A percentile compares a stretch with the other conserved stretches of the same genome.
Conservation (phyloP, 2,888 invertebrate species). For the Polia nebulosa region DNA sequence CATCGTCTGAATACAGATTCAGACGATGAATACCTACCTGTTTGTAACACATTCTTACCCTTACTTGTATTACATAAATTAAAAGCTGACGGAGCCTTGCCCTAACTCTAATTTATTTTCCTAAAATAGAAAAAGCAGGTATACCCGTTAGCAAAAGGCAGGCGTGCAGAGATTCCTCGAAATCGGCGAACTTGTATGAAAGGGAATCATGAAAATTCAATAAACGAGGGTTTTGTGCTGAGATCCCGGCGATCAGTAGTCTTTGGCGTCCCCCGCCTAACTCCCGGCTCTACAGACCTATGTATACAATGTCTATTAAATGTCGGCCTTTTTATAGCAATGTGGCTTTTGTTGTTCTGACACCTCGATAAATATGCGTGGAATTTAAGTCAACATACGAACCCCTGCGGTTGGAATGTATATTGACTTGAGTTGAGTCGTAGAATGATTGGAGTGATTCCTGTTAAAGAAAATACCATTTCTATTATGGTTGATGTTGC, state of each 20-base stretch:
- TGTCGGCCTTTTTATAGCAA: constrained; percentile 9
- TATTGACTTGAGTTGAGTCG: background rate
- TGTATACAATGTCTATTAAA: constrained; percentile 7
- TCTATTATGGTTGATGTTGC: too few relatives aligned
- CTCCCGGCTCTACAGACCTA: constrained; percentile 23
- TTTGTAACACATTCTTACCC: background rate
- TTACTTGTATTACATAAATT: constrained; percentile 1
- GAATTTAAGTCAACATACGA: background rate
- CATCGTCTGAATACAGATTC: too few relatives aligned
- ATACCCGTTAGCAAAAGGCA: constrained; percentile 4
- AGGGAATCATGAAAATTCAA: constrained; percentile 62
- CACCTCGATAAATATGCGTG: background rate
- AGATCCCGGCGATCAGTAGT: constrained; percentile 64
- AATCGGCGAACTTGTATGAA: constrained; percentile 60
- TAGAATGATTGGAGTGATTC: background rate
- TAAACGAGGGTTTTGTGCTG: constrained; percentile 62
- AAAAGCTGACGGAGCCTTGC: constrained; percentile 1
- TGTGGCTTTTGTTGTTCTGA: constrained; percentile 10
- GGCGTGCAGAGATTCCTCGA: constrained; percentile 43
- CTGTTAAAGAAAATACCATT: background rate
- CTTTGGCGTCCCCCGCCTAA: constrained; percentile 38
- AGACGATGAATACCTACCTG: background rate
- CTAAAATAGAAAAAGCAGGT: constrained; percentile 30
- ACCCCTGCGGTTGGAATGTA: background rate
- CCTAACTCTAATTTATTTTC: constrained; percentile 25